These are phyloP conservation scores for Listrodromus nycthemerus DNA, from an alignment of 2,888 invertebrate species.

Conservation along the genomic window DNA sequence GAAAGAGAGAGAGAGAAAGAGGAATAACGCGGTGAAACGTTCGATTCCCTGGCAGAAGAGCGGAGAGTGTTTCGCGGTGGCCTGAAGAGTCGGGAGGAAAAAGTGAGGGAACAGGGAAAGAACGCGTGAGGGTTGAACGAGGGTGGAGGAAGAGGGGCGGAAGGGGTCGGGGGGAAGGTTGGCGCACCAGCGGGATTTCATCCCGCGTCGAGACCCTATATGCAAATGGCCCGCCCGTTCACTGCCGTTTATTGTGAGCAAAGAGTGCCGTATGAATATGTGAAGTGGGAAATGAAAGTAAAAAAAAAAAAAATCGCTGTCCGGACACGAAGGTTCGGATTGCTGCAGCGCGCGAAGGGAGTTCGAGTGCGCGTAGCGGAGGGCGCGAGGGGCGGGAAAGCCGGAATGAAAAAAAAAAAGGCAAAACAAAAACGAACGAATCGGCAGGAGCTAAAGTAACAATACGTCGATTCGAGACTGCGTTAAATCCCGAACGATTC, in stretches of 20 bases:
- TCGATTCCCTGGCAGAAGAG: slow-evolving; percentile 48
- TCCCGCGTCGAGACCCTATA: slow-evolving; percentile 76
- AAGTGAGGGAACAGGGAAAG: slow-evolving; percentile 29
- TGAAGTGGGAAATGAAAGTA: slow-evolving; percentile 79
- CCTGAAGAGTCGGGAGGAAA: slow-evolving; percentile 50
- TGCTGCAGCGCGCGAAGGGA: slow-evolving; percentile 40
- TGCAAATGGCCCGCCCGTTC: slow-evolving; percentile 80
- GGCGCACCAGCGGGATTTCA: slow-evolving; percentile 72
- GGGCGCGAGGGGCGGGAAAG: not conserved
- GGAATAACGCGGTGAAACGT: slow-evolving; percentile 61
- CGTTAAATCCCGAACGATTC: slow-evolving; percentile 50
- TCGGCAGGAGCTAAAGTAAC: slow-evolving; percentile 34
- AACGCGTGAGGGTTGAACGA: slow-evolving; percentile 57
- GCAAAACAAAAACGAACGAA: slow-evolving; percentile 18
- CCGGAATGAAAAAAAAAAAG: slow-evolving; percentile 16
- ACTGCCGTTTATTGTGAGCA: slow-evolving; percentile 79
- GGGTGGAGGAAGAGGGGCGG: slow-evolving; percentile 59
- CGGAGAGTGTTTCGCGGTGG: slow-evolving; percentile 40
- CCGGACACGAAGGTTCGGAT: slow-evolving; percentile 55
- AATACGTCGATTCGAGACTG: slow-evolving; percentile 41
- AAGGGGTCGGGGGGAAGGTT: slow-evolving; percentile 58
- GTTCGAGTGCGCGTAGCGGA: slow-evolving; percentile 26
- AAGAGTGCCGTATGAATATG: slow-evolving; percentile 81
- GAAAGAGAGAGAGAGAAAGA: slow-evolving; percentile 2
- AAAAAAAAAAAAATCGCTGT: slow-evolving; percentile 58